Base-by-base conservation (phyloP, 1,140 invertebrate species). In the Caenorhabditis tropicalis region DNA sequence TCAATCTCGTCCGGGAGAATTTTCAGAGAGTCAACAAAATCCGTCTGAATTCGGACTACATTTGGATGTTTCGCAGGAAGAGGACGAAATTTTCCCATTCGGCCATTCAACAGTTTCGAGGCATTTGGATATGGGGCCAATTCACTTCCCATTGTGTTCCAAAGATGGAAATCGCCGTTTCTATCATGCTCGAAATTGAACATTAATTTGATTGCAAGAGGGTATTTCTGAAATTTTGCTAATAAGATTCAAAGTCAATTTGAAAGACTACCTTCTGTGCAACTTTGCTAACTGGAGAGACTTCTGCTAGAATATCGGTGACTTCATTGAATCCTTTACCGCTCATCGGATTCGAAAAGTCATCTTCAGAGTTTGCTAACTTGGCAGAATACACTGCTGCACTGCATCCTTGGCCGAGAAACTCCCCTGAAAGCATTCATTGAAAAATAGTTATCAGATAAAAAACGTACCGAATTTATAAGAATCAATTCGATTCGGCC, bases 191-290 rank as follows among this genome's bases (percentile, higher is more conserved):
- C 81, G 39, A 79, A 87, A 70, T 87, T 87, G 39, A 84, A 87
- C 86, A 87, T 87, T 33, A 87, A 46, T 48, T 87, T 87, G 21
- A 87, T 49, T 15, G 86, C 86, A n/a, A 87, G 83, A 19, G 86
- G 86, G 49, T 82, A 87, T 33, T 74, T 65, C 86, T 87, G 70
- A 5, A 82, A 33, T 51, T 10, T 33, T 12, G 21, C 19, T 33
- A 12, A 16, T 51, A 15, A 81, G 10, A 15, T n/a, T 9, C 19
- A 48, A 36, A 53, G 12, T 36, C 9, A 12, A 31, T 16, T 31
- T 29, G 9, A 9, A 0, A 53, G 16, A 12, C 7, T 53, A 81
- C 51, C 36, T 46, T 53, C 31, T 81, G 29, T 19, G 19, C n/a
- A 0, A 31, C 48, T 39, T 53, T 53, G 24, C 51, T 81, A 2